Evolutionary conservation across 1,140 invertebrate genomes (phyloP).

Genomic region (Drosophila pseudoananassae): DNA sequence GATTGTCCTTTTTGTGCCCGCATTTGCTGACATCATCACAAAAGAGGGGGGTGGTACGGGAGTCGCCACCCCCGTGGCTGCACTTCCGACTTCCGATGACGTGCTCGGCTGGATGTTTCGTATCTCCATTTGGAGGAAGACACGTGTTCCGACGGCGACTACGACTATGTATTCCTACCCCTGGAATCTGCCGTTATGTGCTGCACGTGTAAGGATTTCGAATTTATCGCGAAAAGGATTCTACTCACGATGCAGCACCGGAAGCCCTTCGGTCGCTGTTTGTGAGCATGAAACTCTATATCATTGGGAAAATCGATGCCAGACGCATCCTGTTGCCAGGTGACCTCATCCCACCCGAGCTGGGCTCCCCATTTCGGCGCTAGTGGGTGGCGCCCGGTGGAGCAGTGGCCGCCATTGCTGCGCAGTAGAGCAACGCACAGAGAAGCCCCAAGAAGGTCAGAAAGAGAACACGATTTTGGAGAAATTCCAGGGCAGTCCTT

Average conservation of each 20-base stretch:
- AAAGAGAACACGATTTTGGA: constrained; percentile 11
- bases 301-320: constrained; percentile 76
- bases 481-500: constrained; percentile 7
- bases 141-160: constrained; percentile 60
- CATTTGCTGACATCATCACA: constrained; percentile 76
- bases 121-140: constrained; percentile 51
- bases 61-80: constrained; percentile 36
- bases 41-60: not conserved
- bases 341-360: not conserved
- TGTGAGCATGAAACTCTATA: constrained; percentile 62
- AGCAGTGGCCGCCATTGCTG: constrained; percentile 71
- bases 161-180: constrained; percentile 38
- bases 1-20: constrained; percentile 77
- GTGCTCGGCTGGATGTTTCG: constrained; percentile 59
- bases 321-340: constrained; percentile 42
- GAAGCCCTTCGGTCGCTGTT: constrained; percentile 54
- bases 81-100: constrained; percentile 68
- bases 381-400: constrained; percentile 51
- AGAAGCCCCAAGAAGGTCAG: constrained; percentile 1
- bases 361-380: not conserved
- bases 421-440: constrained; percentile 51
- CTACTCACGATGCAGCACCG: constrained; percentile 33
- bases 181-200: constrained; percentile 31
- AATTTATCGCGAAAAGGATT: constrained; percentile 53
- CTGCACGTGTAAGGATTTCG: constrained; percentile 63